These are phyloP conservation scores for Accipiter cooperii DNA, from an alignment of 2,113 vertebrate genomes.

Conservation along the genomic window DNA sequence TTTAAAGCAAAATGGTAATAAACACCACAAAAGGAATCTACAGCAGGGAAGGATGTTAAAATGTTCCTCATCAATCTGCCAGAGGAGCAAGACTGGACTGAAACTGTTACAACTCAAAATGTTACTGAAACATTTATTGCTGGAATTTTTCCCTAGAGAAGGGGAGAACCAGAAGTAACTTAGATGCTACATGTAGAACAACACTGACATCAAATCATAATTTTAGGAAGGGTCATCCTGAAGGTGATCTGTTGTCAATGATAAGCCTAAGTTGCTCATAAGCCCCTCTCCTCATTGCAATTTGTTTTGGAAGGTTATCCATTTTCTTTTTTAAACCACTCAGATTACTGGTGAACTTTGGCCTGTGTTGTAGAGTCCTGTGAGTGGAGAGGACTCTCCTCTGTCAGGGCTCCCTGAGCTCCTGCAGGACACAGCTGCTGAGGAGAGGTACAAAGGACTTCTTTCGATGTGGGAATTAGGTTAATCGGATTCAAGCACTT, in stretches of 20 bases:
- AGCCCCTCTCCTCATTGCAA: background rate
- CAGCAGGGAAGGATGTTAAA: background rate
- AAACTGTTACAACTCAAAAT: background rate
- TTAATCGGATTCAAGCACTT: background rate
- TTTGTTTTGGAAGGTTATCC: background rate
- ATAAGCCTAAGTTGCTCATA: background rate
- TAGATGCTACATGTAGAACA: background rate
- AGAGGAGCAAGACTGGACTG: background rate
- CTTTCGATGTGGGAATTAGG: rapidly evolving
- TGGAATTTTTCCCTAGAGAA: background rate
- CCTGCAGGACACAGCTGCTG: background rate
- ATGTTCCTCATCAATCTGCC: background rate
- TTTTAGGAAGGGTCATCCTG: background rate
- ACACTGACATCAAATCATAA: background rate
- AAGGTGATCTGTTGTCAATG: background rate
- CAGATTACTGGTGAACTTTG: background rate
- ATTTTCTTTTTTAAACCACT: background rate
- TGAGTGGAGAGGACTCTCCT: background rate
- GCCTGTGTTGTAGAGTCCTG: background rate
- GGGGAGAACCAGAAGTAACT: background rate
- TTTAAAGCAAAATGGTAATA: background rate
- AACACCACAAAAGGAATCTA: background rate
- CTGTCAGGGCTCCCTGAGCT: background rate
- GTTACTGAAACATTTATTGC: background rate
- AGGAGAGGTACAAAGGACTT: background rate